Percentiles rank a stretch among this genome's conserved stretches.
Evolutionary conservation across 2,888 invertebrate genomes (phyloP).

Genomic region (Dicroscelio sp.): DNA sequence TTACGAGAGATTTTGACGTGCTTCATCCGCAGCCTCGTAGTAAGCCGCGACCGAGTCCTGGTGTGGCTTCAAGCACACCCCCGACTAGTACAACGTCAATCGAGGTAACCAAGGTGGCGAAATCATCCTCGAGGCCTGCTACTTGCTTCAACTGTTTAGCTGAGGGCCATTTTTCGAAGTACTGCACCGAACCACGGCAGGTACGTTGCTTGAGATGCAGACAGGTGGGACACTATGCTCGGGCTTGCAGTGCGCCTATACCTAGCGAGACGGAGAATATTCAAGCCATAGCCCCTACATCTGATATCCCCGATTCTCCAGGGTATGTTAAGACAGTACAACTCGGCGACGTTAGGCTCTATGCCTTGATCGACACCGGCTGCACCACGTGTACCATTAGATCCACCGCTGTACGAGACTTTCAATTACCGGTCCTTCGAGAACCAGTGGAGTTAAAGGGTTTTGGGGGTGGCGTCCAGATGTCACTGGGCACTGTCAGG

Average conservation of each 20-base stretch:
- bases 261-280: background rate
- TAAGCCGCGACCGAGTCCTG: too few relatives aligned
- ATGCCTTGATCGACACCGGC: background rate
- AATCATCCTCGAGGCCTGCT: too few relatives aligned
- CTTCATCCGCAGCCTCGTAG: too few relatives aligned
- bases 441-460: background rate
- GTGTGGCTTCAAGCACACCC: background rate
- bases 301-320: background rate
- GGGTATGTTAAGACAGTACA: background rate
- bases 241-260: background rate
- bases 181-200: background rate
- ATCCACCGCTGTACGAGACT: background rate
- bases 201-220: background rate
- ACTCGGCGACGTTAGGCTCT: background rate
- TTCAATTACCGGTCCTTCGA: background rate
- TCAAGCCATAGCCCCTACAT: too few relatives aligned
- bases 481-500: background rate
- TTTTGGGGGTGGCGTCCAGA: background rate
- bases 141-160: background rate
- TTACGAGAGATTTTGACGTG: too few relatives aligned
- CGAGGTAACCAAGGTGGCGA: too few relatives aligned
- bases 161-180: background rate
- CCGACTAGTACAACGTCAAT: background rate
- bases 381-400: slow-evolving; percentile 7
- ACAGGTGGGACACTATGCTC: background rate